Percentiles rank a stretch among this genome's conserved stretches.
Evolutionary conservation across 2,113 vertebrate genomes (phyloP).

Genomic region (Ammospiza nelsoni): DNA sequence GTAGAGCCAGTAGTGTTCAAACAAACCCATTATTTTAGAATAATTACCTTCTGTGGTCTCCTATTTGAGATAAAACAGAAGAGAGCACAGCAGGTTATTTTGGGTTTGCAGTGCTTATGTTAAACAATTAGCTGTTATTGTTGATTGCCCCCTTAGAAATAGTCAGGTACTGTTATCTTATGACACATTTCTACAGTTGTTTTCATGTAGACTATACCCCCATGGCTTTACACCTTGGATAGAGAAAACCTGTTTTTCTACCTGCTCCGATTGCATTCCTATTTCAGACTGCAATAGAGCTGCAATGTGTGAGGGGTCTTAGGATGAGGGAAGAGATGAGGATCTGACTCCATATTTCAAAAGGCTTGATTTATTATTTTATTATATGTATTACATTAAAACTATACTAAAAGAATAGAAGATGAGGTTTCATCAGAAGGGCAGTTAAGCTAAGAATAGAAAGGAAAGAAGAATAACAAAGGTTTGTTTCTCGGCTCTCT

Average conservation of each 20-base stretch:
- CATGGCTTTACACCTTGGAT: not conserved
- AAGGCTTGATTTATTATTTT: too few species aligned
- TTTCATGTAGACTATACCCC: not conserved
- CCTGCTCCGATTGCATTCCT: not conserved
- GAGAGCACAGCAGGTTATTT: not conserved
- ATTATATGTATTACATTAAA: too few species aligned
- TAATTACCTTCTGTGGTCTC: not conserved
- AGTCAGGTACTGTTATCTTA: not conserved
- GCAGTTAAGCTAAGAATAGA: too few species aligned
- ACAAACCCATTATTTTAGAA: not conserved
- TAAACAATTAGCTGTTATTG: not conserved
- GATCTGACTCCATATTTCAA: too few species aligned
- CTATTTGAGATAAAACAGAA: constrained; percentile 1
- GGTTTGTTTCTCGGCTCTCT: too few species aligned
- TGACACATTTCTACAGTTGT: not conserved
- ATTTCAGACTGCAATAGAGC: not conserved
- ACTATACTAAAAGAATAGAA: too few species aligned
- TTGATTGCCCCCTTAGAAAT: not conserved
- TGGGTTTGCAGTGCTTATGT: not conserved
- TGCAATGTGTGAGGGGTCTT: not conserved
- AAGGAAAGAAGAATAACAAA: too few species aligned
- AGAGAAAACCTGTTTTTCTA: not conserved
- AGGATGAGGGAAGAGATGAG: too few species aligned
- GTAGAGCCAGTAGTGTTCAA: not conserved
- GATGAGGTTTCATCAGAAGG: too few species aligned